A percentile compares a stretch with the other conserved stretches of the same genome.
These are phyloP conservation scores for Rhopalosiphum maidis DNA, from an alignment of 1,140 invertebrate species.

Conservation along the genomic window DNA sequence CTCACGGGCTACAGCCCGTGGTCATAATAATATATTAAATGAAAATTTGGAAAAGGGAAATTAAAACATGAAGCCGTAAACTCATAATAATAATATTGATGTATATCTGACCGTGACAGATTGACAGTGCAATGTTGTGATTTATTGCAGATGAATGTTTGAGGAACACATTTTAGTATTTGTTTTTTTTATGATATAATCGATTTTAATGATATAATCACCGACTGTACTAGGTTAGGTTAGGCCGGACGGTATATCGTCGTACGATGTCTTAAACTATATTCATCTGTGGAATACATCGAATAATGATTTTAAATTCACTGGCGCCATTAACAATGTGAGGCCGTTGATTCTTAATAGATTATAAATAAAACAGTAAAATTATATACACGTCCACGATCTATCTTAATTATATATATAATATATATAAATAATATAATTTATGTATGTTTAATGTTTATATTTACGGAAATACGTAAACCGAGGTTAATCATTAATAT, in stretches of 20 bases:
- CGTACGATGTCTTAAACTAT: background rate
- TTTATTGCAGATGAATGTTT: background rate
- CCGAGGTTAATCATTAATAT: constrained; percentile 4
- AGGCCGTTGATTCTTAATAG: background rate
- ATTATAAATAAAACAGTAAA: background rate
- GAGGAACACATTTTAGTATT: background rate
- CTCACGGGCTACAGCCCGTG: background rate
- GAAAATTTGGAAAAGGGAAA: background rate
- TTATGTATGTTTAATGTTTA: background rate
- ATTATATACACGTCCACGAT: background rate
- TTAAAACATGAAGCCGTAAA: background rate
- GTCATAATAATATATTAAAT: constrained; percentile 19
- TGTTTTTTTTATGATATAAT: background rate
- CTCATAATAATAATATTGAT: background rate
- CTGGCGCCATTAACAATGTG: background rate
- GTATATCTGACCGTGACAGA: background rate
- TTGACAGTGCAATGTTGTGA: background rate
- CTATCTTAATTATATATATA: background rate
- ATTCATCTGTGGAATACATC: background rate
- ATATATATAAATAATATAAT: background rate
- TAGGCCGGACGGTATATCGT: background rate
- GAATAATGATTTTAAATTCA: background rate
- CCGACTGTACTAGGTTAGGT: background rate
- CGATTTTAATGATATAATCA: background rate
- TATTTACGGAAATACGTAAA: background rate